Evolutionary conservation across 2,113 vertebrate genomes (phyloP).

Genomic region (Bos indicus): DNA sequence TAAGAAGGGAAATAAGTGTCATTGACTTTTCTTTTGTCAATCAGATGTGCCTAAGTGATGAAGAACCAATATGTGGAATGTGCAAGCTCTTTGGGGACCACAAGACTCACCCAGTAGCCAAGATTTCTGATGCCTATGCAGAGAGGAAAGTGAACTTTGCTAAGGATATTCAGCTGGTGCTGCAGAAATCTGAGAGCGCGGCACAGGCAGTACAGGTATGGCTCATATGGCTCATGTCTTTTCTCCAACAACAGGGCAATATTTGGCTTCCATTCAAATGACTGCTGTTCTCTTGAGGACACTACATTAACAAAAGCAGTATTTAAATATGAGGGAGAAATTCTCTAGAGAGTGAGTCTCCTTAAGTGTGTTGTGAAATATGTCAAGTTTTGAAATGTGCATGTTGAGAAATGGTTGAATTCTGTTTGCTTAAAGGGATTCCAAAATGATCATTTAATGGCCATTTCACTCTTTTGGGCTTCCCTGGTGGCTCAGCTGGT

Average conservation of each 20-base stretch:
- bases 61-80: conserved; percentile 52
- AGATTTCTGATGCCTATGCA: conserved; percentile 37
- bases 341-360: background rate
- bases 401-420: background rate
- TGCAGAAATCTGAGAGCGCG: background rate
- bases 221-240: background rate
- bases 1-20: background rate
- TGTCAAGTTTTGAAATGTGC: background rate
- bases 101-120: conserved; percentile 23
- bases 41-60: conserved; percentile 56
- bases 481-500: background rate
- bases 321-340: background rate
- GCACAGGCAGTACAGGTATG: background rate
- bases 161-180: conserved; percentile 21
- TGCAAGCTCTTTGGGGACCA: conserved; percentile 68
- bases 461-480: background rate
- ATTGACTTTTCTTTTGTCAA: background rate
- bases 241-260: background rate
- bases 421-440: background rate
- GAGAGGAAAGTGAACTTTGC: conserved; percentile 55
- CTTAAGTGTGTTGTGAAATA: background rate
- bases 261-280: background rate
- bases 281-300: background rate
- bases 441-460: background rate
- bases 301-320: background rate